Percentiles rank a stretch among this genome's conserved stretches.
These are phyloP conservation scores for Linepithema humile DNA, from an alignment of 1,140 invertebrate genomes.

Conservation along the genomic window DNA sequence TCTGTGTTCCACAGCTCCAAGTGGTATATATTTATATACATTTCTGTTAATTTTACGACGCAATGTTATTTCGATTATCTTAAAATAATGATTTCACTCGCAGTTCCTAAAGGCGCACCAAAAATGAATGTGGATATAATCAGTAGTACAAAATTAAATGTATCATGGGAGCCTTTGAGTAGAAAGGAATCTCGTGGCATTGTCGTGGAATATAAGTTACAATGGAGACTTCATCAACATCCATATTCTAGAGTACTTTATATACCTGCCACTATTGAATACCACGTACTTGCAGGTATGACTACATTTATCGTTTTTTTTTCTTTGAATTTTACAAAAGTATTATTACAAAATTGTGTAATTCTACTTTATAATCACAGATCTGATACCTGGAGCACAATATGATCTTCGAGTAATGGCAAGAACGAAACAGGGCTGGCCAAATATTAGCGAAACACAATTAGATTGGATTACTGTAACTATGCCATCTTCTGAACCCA, in stretches of 20 bases:
- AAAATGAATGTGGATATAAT: constrained; percentile 84
- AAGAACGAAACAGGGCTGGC: constrained; percentile 83
- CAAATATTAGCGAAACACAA: constrained; percentile 82
- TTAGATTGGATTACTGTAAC: constrained; percentile 84
- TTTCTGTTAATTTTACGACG: neutral
- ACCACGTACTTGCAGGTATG: constrained; percentile 85
- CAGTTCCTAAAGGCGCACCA: constrained; percentile 86
- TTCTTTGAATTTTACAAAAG: neutral
- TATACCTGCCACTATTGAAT: constrained; percentile 79
- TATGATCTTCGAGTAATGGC: constrained; percentile 87
- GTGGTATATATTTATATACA: constrained; percentile 81
- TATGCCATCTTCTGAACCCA: constrained; percentile 80
- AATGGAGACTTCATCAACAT: constrained; percentile 85
- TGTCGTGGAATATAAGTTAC: constrained; percentile 87
- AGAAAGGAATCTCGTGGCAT: constrained; percentile 86
- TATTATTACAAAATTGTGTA: neutral
- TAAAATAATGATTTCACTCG: constrained; percentile 58
- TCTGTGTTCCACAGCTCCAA: constrained; percentile 86
- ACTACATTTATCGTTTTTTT: neutral
- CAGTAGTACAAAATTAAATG: constrained; percentile 85
- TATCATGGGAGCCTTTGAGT: constrained; percentile 86
- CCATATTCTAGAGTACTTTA: constrained; percentile 82
- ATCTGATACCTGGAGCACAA: constrained; percentile 84
- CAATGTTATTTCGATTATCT: neutral
- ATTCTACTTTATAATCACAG: constrained; percentile 72